Base-by-base conservation (phyloP, 2,113 vertebrate species). In the Setophaga coronata region DNA sequence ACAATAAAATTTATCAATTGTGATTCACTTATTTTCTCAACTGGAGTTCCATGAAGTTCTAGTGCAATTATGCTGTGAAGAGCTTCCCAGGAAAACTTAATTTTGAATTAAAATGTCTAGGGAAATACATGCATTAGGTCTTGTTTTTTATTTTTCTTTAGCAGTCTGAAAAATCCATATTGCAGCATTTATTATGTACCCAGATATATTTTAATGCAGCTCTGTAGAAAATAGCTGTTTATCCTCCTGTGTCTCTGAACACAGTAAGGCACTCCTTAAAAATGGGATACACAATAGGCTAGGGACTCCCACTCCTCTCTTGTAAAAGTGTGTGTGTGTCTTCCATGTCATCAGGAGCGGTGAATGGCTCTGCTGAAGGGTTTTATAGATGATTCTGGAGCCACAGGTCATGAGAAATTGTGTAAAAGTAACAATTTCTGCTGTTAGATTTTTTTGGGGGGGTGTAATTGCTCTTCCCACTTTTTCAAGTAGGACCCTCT, bases 141-240 rank as follows among this genome's bases (percentile, higher is more conserved):
- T 81, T 79, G 18, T n/a, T 53, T 82, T 95, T 93, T 71, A 60
- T 64, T 92, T 82, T 84, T 76, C 45, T 61, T 82, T 51, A 85
- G 28, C 45, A 65, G 23, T 45, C 56, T 82, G 51, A 82, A 91
- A 95, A 91, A 91, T 71, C 65, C 50, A 47, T 82, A 93, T 79
- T 73, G 67, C 20, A 56, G 19, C 67, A 67, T 93, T 84, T 85
- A 38, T 72, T 85, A 76, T 5, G 3, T 69, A 79, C 36, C 82
- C 40, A 69, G 51, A 70, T n/a, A 70, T 43, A 64, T 56, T 91
- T 86, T 87, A 82, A 36, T 90, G 17, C 31, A 73, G 29, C 18
- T 94, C 23, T 54, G 50, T 38, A 82, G 50, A 96, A 96, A 95
- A 94, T 25, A 92, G 47, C 13, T 84, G 50, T 73, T 92, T 82